A percentile compares a stretch with the other conserved stretches of the same genome.
phyloP scores from a whole-genome alignment of 1,140 invertebrate genomes.

The Amyelois transitella region DNA sequence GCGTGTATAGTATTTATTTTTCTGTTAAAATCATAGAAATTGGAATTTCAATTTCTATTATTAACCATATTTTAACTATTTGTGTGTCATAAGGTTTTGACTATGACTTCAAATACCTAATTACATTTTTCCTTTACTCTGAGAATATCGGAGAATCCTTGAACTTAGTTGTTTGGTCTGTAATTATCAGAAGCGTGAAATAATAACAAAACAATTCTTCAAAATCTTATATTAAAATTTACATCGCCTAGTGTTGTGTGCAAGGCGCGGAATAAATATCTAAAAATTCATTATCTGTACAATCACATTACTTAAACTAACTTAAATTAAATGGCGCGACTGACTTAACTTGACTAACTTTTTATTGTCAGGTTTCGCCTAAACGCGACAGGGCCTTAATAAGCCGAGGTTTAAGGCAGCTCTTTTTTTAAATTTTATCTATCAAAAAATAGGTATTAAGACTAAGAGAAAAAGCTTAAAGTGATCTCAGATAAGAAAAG shows the following conservation, averaged over 20 bases:
- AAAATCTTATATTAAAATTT: slow-evolving; percentile 57
- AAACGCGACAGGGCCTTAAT: slow-evolving; percentile 19
- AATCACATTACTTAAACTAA: slow-evolving; percentile 50
- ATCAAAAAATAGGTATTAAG: background rate
- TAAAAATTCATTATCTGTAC: slow-evolving; percentile 22
- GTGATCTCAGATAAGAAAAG: no score
- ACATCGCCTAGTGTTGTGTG: slow-evolving; percentile 5
- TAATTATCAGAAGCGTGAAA: background rate
- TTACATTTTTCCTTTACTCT: no score
- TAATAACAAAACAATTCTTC: slow-evolving; percentile 44
- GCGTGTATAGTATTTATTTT: no score
- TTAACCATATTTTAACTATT: no score
- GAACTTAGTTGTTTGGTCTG: no score
- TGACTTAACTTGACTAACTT: slow-evolving; percentile 42
- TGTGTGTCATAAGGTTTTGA: no score
- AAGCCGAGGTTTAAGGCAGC: background rate
- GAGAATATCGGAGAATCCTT: no score
- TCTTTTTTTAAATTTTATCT: background rate
- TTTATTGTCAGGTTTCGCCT: slow-evolving; percentile 29
- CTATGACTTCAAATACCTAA: no score
- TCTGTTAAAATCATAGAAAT: no score
- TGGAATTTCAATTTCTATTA: no score
- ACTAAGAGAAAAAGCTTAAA: no score
- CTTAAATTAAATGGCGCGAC: slow-evolving; percentile 57
- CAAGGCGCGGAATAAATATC: slow-evolving; percentile 2